Evolutionary conservation across 30 jellyfish, hydroid and myxozoan genomes (phyloP), one percentile per base, ranked within the genome.

Genomic region (Aurelia coerulea): DNA sequence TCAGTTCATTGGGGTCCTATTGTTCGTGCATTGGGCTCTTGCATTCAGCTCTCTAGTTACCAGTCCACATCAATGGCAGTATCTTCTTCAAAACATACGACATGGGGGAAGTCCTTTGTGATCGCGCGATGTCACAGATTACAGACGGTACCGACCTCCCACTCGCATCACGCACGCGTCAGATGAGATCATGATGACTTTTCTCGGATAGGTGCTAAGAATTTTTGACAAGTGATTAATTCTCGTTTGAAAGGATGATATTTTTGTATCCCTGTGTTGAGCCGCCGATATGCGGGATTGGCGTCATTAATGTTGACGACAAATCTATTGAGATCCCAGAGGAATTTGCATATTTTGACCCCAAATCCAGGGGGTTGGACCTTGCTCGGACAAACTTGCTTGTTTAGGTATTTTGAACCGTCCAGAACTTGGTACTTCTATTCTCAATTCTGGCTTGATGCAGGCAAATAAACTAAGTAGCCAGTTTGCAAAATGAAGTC

Each of bases 81-180:
- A 46, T 46, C 56, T 14, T 2, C 14, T 46, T 46, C 56, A 46
- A 15, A 63, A 83, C 80, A 83, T 71, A 75, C 56, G 72, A 68
- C 67, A 79, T 46, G 49, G 34, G 73, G 66, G 54, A 56, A 71
- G 86, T 79, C 15, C 92, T 73, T 83, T 83, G 92, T 46, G 62
- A 69, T 54, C 35, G 46, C 78, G 86, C 86, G 92, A 70, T 79
- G 46, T 53, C 73, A 12, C 14, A 56, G 86, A 70, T 83, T 85
- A 83, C 73, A 83, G 92, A 76, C 39, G 59, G 68, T 73, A 60
- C 92, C 92, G 92, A 60, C 56, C 85, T 60, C 46, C 37, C n/a
- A 53, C 56, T 52, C 62, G 81, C 34, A 70, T 58, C 81, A 83
- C 86, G 82, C 92, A 72, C 86, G 56, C 74, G 79, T 51, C 65